phyloP scores from a whole-genome alignment of 1,140 invertebrate genomes.

The Drosophila persimilis region DNA sequence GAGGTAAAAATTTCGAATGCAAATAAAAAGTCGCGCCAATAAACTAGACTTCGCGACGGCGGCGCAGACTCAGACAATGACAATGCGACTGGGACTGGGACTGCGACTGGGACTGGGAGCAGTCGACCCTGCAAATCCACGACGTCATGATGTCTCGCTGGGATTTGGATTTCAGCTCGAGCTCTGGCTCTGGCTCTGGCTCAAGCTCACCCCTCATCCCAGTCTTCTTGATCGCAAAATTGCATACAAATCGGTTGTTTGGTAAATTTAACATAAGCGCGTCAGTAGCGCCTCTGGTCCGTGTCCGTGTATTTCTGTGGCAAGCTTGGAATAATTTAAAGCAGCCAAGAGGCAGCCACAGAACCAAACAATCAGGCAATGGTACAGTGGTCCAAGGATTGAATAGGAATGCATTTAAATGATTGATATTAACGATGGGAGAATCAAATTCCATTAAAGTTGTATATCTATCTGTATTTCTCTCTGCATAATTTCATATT shows the following conservation, averaged over 20 bases:
- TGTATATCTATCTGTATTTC: not conserved
- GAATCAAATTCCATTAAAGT: not conserved
- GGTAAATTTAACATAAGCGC: slow-evolving; percentile 82
- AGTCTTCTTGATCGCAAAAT: slow-evolving; percentile 61
- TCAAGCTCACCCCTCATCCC: not conserved
- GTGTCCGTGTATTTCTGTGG: slow-evolving; percentile 52
- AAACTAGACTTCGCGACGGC: slow-evolving; percentile 80
- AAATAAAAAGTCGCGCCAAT: slow-evolving; percentile 83
- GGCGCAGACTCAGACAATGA: slow-evolving; percentile 44
- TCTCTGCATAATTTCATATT: too few species aligned
- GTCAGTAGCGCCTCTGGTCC: slow-evolving; percentile 77
- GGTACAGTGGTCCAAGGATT: slow-evolving; percentile 15
- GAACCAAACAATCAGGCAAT: slow-evolving; percentile 26
- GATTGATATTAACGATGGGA: too few species aligned
- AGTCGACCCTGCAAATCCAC: slow-evolving; percentile 49
- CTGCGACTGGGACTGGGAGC: not conserved
- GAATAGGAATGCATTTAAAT: not conserved
- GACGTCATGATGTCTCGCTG: slow-evolving; percentile 82
- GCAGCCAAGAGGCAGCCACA: slow-evolving; percentile 29
- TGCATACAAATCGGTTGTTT: slow-evolving; percentile 82
- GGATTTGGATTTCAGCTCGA: slow-evolving; percentile 72
- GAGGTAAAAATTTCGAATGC: slow-evolving; percentile 68
- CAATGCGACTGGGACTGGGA: slow-evolving; percentile 13
- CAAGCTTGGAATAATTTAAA: slow-evolving; percentile 78
- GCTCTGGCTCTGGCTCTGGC: not conserved